Evolutionary conservation across 2,797 vertebrate species (phyloP).

Genomic region (Esox masquinongy): DNA sequence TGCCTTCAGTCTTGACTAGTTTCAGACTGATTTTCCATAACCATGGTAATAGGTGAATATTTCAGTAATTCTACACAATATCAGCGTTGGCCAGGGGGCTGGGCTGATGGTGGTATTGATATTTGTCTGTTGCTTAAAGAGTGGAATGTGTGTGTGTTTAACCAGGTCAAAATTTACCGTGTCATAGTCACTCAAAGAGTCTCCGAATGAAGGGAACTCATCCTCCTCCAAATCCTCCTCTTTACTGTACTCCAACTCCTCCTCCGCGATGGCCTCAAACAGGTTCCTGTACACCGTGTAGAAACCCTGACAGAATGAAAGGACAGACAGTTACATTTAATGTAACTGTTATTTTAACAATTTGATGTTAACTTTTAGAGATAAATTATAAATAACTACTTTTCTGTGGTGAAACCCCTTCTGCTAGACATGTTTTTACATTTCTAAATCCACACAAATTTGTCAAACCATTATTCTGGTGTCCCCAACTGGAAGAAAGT

Average conservation of each 20-base stretch:
- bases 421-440: not conserved
- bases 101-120: too few relatives aligned
- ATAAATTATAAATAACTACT: not conserved
- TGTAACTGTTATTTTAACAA: too few relatives aligned
- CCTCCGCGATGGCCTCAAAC: slow-evolving; percentile 89
- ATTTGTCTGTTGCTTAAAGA: not conserved
- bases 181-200: slow-evolving; percentile 92
- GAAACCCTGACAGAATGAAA: slow-evolving; percentile 80
- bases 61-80: not conserved
- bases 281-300: slow-evolving; percentile 87
- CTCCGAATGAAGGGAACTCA: slow-evolving; percentile 87
- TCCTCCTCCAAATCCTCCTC: slow-evolving; percentile 76
- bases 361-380: not conserved
- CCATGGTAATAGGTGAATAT: too few relatives aligned
- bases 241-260: slow-evolving; percentile 84
- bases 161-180: slow-evolving; percentile 67
- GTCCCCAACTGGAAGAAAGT: slow-evolving; percentile 15
- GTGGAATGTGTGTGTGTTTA: not conserved
- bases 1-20: too few relatives aligned
- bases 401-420: not conserved
- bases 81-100: not conserved
- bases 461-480: not conserved
- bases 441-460: not conserved
- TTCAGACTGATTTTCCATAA: too few relatives aligned
- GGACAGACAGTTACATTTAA: not conserved